Conservation (phyloP, 2,113 vertebrate genomes). For the Casuarius casuarius region DNA sequence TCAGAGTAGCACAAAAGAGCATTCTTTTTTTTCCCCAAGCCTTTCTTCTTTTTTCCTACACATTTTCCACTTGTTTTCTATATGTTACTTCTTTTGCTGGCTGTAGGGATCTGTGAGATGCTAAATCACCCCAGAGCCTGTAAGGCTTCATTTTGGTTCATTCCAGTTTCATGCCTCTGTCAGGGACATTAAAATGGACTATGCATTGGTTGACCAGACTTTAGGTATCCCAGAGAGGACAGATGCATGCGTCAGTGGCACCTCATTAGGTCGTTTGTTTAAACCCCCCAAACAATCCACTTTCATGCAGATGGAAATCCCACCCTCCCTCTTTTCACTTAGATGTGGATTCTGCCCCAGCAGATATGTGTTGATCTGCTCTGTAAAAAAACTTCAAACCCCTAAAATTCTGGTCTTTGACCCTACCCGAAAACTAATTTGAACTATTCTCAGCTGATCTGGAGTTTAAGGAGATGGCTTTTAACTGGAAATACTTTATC, state of each 20-base stretch:
- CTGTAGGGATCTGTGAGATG: neutral
- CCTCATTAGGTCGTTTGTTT: conserved; percentile 63
- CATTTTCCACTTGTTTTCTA: neutral
- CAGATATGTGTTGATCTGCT: neutral
- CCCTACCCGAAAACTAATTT: conserved; percentile 60
- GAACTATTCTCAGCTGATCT: conserved; percentile 59
- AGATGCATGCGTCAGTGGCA: neutral
- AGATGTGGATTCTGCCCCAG: conserved; percentile 30
- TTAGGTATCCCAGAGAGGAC: neutral
- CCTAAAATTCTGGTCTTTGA: conserved; percentile 41
- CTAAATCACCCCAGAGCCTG: neutral
- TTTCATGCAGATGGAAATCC: conserved; percentile 48
- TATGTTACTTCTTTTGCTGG: neutral
- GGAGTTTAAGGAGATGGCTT: conserved; percentile 34
- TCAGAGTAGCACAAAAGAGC: neutral
- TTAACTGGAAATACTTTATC: conserved; percentile 57
- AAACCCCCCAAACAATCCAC: conserved; percentile 15
- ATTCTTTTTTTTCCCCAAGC: neutral
- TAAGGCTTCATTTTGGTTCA: neutral
- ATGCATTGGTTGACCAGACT: neutral
- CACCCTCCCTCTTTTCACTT: conserved; percentile 11
- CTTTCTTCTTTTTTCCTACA: neutral
- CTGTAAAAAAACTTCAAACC: conserved; percentile 35
- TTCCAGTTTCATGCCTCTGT: neutral
- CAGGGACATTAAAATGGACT: neutral